Percentiles rank a stretch among this genome's conserved stretches.
Conservation (phyloP, 2,113 vertebrate species). For the Ptyas mucosa region DNA sequence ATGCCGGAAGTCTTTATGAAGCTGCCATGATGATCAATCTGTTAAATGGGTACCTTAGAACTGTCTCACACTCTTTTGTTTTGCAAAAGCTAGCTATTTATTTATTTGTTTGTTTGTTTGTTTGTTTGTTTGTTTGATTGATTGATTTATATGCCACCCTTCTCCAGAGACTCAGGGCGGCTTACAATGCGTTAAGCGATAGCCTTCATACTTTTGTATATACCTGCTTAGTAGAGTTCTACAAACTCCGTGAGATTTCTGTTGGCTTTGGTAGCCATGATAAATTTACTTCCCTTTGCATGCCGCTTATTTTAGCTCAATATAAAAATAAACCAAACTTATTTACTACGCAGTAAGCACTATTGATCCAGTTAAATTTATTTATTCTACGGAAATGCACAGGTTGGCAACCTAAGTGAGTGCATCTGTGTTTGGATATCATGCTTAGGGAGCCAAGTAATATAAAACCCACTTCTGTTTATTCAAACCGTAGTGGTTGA, state of each 20-base stretch:
- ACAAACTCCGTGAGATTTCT: background rate
- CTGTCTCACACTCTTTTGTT: background rate
- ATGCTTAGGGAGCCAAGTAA: background rate
- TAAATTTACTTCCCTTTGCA: background rate
- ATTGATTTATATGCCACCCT: no score
- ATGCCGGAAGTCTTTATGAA: background rate
- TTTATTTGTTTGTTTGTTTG: no score
- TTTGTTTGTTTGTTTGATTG: no score
- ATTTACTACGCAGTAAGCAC: background rate
- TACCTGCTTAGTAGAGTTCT: no score
- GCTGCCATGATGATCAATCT: background rate
- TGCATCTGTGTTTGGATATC: background rate
- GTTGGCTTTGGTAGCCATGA: background rate
- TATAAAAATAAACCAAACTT: background rate
- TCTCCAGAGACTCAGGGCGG: no score
- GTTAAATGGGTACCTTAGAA: background rate
- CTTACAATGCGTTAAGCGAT: no score
- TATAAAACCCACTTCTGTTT: background rate
- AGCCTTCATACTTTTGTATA: no score
- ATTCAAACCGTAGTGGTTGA: background rate
- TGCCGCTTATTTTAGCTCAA: background rate
- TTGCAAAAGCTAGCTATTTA: background rate
- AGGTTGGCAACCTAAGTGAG: background rate
- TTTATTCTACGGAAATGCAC: background rate
- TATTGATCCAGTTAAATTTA: background rate